phyloP scores from a whole-genome alignment of 2,797 vertebrate genomes.

The Paramormyrops hopkinsi region DNA sequence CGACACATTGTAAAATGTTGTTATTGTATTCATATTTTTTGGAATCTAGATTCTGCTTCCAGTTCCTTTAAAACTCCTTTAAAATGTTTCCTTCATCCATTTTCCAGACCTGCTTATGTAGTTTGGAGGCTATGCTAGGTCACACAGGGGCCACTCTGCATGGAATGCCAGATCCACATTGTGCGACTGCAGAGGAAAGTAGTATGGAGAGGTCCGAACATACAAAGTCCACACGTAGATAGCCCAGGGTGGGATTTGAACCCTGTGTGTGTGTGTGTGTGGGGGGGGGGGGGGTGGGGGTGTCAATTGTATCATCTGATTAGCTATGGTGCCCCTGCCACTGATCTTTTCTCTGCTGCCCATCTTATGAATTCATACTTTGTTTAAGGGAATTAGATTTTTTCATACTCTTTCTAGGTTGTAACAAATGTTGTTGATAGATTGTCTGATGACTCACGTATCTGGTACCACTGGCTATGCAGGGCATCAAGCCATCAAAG shows the following conservation, averaged over 20 bases:
- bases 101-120: neutral
- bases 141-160: neutral
- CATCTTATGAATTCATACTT: neutral
- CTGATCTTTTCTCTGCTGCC: neutral
- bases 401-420: neutral
- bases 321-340: neutral
- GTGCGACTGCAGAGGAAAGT: neutral
- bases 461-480: neutral
- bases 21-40: neutral
- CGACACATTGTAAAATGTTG: neutral
- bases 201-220: neutral
- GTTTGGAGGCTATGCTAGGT: neutral
- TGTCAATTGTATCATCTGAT: neutral
- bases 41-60: neutral
- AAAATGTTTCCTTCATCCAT: neutral
- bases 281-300: neutral
- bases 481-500: neutral
- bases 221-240: neutral
- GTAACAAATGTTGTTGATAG: neutral
- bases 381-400: neutral
- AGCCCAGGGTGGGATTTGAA: neutral
- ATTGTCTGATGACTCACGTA: neutral
- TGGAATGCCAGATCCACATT: neutral
- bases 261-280: neutral
- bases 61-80: neutral